Conservation (phyloP, 1,140 invertebrate genomes). For the Holotrichia oblita region DNA sequence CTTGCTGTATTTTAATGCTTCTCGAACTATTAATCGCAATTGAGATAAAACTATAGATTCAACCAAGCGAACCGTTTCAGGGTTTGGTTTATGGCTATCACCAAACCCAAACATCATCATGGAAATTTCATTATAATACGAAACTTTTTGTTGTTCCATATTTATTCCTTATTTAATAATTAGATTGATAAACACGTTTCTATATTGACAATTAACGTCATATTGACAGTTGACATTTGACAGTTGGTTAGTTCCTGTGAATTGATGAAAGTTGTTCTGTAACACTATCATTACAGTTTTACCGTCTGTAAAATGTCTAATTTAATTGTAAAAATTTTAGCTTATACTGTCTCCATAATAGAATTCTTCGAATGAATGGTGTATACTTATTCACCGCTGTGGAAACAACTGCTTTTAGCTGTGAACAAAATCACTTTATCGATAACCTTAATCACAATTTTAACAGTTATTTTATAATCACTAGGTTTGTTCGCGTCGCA, state of each 20-base stretch:
- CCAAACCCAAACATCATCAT: constrained; percentile 79
- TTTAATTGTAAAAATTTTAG: too few species aligned
- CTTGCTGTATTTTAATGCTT: constrained; percentile 65
- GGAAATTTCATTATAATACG: constrained; percentile 70
- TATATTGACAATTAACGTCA: not conserved
- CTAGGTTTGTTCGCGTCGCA: too few species aligned
- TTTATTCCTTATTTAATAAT: not conserved
- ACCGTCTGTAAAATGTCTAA: too few species aligned
- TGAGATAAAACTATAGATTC: constrained; percentile 74
- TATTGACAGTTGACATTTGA: not conserved
- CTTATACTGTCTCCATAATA: too few species aligned
- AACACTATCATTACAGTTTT: too few species aligned
- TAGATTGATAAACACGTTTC: too few species aligned
- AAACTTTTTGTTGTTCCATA: constrained; percentile 53
- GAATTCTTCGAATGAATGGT: too few species aligned
- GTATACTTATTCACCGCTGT: too few species aligned
- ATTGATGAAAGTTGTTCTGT: not conserved
- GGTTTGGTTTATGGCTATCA: constrained; percentile 72
- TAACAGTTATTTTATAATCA: too few species aligned
- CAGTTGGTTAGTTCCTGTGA: not conserved
- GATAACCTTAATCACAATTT: too few species aligned
- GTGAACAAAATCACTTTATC: too few species aligned
- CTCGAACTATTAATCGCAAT: constrained; percentile 66
- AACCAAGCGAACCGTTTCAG: constrained; percentile 72
- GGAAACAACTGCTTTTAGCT: too few species aligned